A percentile compares a stretch with the other conserved stretches of the same genome.
These are phyloP conservation scores for Callorhinus ursinus DNA, from an alignment of 2,113 vertebrate species.

Conservation along the genomic window DNA sequence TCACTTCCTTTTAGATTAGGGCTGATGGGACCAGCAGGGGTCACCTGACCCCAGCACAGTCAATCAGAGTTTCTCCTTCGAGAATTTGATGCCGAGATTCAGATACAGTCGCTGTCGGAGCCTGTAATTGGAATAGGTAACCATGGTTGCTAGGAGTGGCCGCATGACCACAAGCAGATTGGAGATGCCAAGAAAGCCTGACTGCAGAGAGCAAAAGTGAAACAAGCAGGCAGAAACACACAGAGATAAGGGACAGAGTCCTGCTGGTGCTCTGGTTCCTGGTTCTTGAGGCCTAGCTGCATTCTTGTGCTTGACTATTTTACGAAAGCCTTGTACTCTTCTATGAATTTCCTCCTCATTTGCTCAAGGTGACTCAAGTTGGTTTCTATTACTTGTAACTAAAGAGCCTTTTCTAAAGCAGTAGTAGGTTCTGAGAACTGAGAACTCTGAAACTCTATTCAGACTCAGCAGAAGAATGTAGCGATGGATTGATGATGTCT, in stretches of 20 bases:
- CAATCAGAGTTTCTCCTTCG: not conserved
- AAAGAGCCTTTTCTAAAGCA: not conserved
- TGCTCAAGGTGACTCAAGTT: slow-evolving; percentile 25
- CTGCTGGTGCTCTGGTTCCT: not conserved
- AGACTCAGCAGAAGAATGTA: not conserved
- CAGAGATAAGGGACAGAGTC: not conserved
- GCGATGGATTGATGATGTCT: not conserved
- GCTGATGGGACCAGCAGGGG: not conserved
- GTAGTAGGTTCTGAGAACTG: not conserved
- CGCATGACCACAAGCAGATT: not conserved
- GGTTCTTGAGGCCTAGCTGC: not conserved
- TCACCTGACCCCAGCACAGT: not conserved
- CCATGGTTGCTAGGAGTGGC: not conserved
- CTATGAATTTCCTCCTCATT: not conserved
- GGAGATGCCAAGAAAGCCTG: not conserved
- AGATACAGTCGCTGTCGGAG: not conserved
- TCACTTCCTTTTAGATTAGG: not conserved
- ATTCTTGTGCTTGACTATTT: not conserved
- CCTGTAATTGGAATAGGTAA: not conserved
- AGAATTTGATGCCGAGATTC: slow-evolving; percentile 1
- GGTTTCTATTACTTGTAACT: not conserved
- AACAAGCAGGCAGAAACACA: not conserved
- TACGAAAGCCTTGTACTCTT: not conserved
- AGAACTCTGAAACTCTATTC: not conserved
- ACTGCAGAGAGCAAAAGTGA: not conserved